A percentile compares a stretch with the other conserved stretches of the same genome.
Evolutionary conservation across 2,888 invertebrate species (phyloP).

Genomic region (Monoplex corrugatus): DNA sequence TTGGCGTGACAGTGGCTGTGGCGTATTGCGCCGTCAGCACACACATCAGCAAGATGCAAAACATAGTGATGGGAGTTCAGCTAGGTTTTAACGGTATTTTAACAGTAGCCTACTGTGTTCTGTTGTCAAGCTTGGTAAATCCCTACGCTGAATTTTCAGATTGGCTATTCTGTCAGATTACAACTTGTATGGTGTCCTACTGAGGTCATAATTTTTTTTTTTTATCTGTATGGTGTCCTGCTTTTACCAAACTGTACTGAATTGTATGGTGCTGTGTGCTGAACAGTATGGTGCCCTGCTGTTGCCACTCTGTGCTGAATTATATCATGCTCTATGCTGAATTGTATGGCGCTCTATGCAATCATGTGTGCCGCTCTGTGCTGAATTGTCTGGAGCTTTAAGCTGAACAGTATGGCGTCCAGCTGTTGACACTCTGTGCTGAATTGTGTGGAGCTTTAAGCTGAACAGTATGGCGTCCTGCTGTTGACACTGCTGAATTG

Average conservation of each 20-base stretch:
- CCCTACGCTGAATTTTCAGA: background rate
- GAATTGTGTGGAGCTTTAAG: background rate
- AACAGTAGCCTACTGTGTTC: background rate
- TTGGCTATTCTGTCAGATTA: background rate
- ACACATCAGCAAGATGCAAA: background rate
- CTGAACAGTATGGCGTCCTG: background rate
- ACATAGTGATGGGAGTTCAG: background rate
- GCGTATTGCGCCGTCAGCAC: background rate
- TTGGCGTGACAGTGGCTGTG: background rate
- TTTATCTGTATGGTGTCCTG: background rate
- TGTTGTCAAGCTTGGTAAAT: background rate
- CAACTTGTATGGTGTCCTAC: background rate
- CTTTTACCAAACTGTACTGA: constrained; percentile 2
- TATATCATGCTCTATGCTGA: background rate
- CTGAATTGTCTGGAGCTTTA: background rate
- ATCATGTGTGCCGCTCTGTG: background rate
- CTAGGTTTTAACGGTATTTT: too few relatives aligned
- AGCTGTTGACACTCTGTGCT: too few relatives aligned
- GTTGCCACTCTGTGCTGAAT: background rate
- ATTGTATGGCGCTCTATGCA: background rate
- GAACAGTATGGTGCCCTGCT: background rate
- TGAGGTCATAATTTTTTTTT: background rate
- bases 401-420: background rate
- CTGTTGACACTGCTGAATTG: background rate
- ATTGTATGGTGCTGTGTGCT: background rate